Conservation (phyloP, 2,888 invertebrate species). For the Nezara viridula region DNA sequence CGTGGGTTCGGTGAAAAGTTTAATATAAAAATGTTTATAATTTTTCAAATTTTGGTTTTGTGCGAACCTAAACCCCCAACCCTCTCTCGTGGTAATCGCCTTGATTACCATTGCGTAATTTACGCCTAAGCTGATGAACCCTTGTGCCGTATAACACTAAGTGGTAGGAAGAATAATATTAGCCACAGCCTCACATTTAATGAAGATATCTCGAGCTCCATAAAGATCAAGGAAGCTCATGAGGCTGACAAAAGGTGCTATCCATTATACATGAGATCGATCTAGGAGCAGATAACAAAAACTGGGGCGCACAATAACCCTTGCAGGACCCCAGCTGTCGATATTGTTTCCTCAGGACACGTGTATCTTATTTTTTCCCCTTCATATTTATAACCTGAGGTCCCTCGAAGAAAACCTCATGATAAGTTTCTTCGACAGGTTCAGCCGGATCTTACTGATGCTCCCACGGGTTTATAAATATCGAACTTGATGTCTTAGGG, state of each 20-base stretch:
- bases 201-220: not conserved
- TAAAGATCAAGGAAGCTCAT: not conserved
- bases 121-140: too few species aligned
- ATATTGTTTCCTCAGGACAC: conserved; percentile 33
- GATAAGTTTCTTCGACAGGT: not conserved
- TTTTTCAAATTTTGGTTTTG: too few species aligned
- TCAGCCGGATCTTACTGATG: not conserved
- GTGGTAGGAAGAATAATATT: not conserved
- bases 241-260: not conserved
- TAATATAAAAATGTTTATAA: too few species aligned
- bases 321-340: not conserved
- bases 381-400: not conserved
- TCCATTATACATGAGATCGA: conserved; percentile 39
- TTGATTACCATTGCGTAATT: too few species aligned
- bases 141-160: too few species aligned
- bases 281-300: not conserved
- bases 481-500: not conserved
- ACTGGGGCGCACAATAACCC: conserved; percentile 6
- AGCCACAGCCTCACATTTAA: not conserved
- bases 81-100: too few species aligned
- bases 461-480: conserved; percentile 33
- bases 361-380: not conserved
- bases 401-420: not conserved
- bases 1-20: too few species aligned
- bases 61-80: too few species aligned